These are phyloP conservation scores for Orientallactaga sibirica DNA, from an alignment of 2,797 vertebrate species.

Conservation along the genomic window DNA sequence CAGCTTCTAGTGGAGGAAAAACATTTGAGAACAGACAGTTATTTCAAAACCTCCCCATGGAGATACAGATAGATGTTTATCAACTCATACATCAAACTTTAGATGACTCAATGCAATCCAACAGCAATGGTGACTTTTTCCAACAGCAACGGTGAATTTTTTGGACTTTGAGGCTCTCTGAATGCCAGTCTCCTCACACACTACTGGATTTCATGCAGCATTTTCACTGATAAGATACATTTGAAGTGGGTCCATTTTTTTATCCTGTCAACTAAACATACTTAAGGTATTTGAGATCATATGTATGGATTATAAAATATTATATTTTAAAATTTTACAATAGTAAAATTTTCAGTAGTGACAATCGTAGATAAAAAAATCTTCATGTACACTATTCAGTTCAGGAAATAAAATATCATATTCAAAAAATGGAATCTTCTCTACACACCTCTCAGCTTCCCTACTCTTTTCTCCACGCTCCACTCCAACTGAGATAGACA, in stretches of 20 bases:
- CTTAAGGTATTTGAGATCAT: background rate
- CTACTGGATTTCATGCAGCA: constrained; percentile 90
- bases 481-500: background rate
- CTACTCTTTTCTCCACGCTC: background rate
- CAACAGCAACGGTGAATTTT: constrained; percentile 94
- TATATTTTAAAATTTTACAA: background rate
- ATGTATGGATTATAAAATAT: background rate
- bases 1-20: constrained; percentile 84
- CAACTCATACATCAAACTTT: constrained; percentile 93
- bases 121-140: constrained; percentile 95
- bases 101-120: constrained; percentile 93
- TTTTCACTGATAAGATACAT: constrained; percentile 39
- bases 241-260: background rate
- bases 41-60: constrained; percentile 93
- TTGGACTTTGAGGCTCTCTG: constrained; percentile 92
- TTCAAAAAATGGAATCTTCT: background rate
- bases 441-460: background rate
- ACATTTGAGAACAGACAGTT: constrained; percentile 93
- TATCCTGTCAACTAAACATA: background rate
- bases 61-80: constrained; percentile 95
- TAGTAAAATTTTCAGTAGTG: background rate
- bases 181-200: constrained; percentile 94
- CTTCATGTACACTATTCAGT: background rate
- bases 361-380: background rate
- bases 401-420: background rate